These are phyloP conservation scores for Empis livida DNA, from an alignment of 2,888 invertebrate species.

Conservation along the genomic window DNA sequence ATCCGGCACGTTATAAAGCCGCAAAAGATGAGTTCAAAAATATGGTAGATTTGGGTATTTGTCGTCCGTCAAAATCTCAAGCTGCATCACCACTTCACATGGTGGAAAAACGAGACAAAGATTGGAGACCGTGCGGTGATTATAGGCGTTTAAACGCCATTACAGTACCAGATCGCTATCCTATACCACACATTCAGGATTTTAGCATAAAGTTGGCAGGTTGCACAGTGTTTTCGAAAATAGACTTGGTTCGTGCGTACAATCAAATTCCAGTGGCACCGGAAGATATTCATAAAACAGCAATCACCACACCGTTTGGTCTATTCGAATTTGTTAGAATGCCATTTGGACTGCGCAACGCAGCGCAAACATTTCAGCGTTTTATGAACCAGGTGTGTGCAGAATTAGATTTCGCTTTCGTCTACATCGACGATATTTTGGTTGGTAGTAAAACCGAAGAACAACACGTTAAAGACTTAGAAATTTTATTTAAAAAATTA, in stretches of 20 bases:
- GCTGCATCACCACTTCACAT: background rate
- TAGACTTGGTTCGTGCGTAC: background rate
- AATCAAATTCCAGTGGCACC: background rate
- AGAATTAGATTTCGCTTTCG: background rate
- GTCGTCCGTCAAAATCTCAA: constrained; percentile 3
- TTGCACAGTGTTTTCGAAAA: background rate
- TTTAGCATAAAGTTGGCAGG: background rate
- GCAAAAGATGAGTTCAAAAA: constrained; percentile 4
- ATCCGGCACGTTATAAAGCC: background rate
- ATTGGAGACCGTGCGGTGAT: constrained; percentile 1
- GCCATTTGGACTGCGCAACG: background rate
- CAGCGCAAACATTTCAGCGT: background rate
- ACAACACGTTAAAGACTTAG: background rate
- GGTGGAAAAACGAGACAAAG: background rate
- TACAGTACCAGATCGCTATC: background rate
- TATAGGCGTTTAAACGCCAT: background rate
- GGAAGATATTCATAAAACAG: constrained; percentile 1
- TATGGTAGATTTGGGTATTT: constrained; percentile 6
- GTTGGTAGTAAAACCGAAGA: background rate
- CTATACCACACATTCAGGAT: background rate
- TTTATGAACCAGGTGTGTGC: background rate
- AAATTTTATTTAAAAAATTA: background rate
- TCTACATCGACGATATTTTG: background rate
- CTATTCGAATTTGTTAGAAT: background rate
- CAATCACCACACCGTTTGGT: background rate